A percentile compares a stretch with the other conserved stretches of the same genome.
Evolutionary conservation across 2,888 invertebrate species (phyloP).

Genomic region (Heliconius ismenius): DNA sequence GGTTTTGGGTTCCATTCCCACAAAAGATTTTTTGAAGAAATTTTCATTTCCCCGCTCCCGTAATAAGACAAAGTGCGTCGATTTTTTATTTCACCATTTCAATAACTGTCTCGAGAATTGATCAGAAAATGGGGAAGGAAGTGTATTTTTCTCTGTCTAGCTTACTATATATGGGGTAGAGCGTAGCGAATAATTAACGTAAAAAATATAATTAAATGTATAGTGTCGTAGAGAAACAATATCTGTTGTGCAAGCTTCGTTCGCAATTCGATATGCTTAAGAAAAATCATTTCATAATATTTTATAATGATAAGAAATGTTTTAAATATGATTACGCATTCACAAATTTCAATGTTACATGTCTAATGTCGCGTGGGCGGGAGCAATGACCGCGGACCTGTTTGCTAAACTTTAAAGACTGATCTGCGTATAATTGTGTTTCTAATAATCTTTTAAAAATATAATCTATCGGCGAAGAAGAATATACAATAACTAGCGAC

Average conservation of each 20-base stretch:
- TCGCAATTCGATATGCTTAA: background rate
- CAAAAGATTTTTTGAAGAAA: too few species aligned
- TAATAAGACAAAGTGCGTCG: too few species aligned
- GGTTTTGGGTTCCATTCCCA: too few species aligned
- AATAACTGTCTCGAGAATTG: too few species aligned
- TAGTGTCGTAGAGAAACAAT: background rate
- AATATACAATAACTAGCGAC: too few species aligned
- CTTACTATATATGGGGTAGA: background rate
- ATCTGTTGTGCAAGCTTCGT: background rate
- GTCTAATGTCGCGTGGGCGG: background rate
- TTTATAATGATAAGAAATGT: background rate
- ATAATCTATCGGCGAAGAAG: background rate
- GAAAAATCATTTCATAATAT: constrained; percentile 7
- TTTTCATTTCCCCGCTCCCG: too few species aligned
- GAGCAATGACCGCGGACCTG: constrained; percentile 6
- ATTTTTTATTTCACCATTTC: too few species aligned
- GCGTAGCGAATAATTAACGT: background rate
- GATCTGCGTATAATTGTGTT: background rate
- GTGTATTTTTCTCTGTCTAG: background rate
- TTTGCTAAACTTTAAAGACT: constrained; percentile 10
- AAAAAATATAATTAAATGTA: too few species aligned
- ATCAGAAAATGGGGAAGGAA: too few species aligned
- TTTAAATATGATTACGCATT: background rate
- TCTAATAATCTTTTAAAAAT: background rate
- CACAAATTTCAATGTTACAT: constrained; percentile 9